Conservation (phyloP, 37 sponge, comb jelly and placozoan genomes). For the Mnemiopsis leidyi region DNA sequence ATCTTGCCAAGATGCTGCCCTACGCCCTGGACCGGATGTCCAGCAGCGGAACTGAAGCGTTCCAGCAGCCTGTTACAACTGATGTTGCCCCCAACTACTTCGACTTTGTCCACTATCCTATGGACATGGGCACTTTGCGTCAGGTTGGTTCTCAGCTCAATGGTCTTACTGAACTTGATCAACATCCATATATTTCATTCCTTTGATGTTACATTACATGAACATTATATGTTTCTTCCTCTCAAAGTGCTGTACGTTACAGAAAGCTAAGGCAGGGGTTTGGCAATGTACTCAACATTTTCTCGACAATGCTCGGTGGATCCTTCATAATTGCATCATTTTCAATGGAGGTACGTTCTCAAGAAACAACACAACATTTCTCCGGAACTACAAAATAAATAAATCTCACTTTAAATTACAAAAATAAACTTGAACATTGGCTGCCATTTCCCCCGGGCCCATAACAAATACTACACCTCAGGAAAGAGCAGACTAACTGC, state of each 20-base stretch:
- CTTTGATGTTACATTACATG: too few species aligned
- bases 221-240: too few species aligned
- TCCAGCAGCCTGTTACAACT: conserved; percentile 78
- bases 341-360: conserved; percentile 87
- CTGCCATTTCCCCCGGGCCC: too few species aligned
- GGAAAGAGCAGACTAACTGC: background rate
- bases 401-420: too few species aligned
- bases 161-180: background rate
- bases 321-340: conserved; percentile 97
- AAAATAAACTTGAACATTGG: too few species aligned
- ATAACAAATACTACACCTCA: too few species aligned
- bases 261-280: conserved; percentile 71
- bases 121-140: conserved; percentile 75
- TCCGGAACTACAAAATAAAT: too few species aligned
- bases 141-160: background rate
- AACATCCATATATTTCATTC: too few species aligned
- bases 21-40: conserved; percentile 76
- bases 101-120: conserved; percentile 79
- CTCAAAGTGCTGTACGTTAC: background rate
- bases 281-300: conserved; percentile 82
- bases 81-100: conserved; percentile 79
- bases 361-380: too few species aligned
- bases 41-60: conserved; percentile 78
- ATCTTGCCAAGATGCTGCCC: conserved; percentile 78
- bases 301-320: conserved; percentile 89